phyloP scores from a whole-genome alignment of 1,140 invertebrate genomes.

The Araneus ventricosus region DNA sequence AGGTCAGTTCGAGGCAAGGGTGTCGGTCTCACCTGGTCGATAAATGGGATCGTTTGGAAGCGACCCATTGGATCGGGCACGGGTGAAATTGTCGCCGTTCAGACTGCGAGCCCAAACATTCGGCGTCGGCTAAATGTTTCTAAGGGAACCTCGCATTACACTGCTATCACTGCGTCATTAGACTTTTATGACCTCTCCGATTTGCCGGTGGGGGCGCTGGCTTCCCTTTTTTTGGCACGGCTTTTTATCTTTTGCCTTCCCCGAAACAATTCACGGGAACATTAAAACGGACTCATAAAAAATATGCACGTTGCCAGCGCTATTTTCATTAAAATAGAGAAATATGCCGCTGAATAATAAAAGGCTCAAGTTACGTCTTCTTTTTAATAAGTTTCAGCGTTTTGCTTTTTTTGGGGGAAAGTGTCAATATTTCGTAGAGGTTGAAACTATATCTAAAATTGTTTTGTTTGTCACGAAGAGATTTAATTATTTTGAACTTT shows the following conservation, averaged over 20 bases:
- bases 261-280: neutral
- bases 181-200: slow-evolving; percentile 53
- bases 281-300: neutral
- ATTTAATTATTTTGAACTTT: no score
- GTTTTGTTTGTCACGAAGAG: no score
- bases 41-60: slow-evolving; percentile 55
- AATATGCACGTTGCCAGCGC: neutral
- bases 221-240: slow-evolving; percentile 8
- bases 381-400: neutral
- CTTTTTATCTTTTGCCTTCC: neutral
- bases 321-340: neutral
- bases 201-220: slow-evolving; percentile 27
- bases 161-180: slow-evolving; percentile 60
- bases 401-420: no score
- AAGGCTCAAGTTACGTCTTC: neutral
- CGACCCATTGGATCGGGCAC: neutral
- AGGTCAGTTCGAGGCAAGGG: slow-evolving; percentile 43
- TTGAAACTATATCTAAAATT: no score
- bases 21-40: slow-evolving; percentile 68
- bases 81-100: slow-evolving; percentile 64
- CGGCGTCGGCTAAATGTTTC: slow-evolving; percentile 55
- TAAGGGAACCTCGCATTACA: slow-evolving; percentile 66
- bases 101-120: slow-evolving; percentile 41
- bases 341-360: neutral
- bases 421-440: no score